These are phyloP conservation scores for Agriopis aurantiaria DNA, from an alignment of 2,888 invertebrate genomes.

Conservation along the genomic window DNA sequence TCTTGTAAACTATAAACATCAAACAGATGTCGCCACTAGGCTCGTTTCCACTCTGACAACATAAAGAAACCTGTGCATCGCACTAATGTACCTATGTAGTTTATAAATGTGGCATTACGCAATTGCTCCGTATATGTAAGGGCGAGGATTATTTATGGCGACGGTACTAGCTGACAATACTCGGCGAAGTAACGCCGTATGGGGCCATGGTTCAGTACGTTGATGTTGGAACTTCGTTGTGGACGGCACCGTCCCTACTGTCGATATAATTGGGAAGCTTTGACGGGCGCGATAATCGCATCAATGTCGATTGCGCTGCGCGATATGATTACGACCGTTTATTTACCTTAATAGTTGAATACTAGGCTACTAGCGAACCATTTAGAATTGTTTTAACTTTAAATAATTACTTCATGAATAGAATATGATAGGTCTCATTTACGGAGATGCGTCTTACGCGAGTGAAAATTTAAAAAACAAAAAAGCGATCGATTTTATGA, in stretches of 20 bases:
- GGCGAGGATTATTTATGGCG: constrained; percentile 42
- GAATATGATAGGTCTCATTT: no score
- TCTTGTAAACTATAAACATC: background rate
- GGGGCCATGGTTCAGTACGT: constrained; percentile 8
- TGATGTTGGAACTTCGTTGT: no score
- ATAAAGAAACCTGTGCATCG: constrained; percentile 31
- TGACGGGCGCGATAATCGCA: no score
- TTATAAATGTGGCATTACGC: constrained; percentile 48
- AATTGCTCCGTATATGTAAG: constrained; percentile 46
- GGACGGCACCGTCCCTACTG: no score
- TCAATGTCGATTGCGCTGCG: background rate
- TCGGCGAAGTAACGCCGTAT: constrained; percentile 34
- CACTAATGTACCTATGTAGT: constrained; percentile 30
- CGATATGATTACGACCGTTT: background rate
- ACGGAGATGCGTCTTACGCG: no score
- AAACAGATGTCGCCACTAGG: constrained; percentile 11
- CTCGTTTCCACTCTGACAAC: constrained; percentile 19
- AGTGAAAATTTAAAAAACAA: no score
- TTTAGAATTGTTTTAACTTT: background rate
- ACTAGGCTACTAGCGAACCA: background rate
- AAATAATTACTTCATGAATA: no score
- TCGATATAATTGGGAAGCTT: no score
- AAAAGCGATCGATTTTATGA: no score
- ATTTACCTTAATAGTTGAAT: background rate
- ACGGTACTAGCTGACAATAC: constrained; percentile 30